These are phyloP conservation scores for Spisula subtruncata DNA, from an alignment of 2,888 invertebrate species.

Conservation along the genomic window DNA sequence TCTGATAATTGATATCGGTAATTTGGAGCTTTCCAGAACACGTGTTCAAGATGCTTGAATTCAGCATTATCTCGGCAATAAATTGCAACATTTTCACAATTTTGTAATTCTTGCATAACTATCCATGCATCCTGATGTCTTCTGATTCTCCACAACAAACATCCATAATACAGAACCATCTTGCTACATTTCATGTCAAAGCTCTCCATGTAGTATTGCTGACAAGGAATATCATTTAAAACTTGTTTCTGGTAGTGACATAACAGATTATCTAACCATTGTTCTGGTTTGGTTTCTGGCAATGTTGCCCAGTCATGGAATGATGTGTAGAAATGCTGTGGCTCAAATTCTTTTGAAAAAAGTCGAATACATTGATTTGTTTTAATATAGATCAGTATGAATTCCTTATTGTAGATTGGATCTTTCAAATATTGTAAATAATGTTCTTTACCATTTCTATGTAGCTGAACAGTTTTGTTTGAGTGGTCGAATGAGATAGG, in stretches of 20 bases:
- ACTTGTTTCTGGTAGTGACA: neutral
- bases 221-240: neutral
- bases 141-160: neutral
- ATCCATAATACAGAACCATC: neutral
- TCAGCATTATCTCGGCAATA: neutral
- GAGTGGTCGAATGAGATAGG: neutral
- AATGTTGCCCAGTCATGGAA: slow-evolving; percentile 19
- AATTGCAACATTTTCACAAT: neutral
- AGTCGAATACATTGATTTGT: neutral
- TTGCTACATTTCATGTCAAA: neutral
- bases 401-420: neutral
- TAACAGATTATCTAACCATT: neutral
- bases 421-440: slow-evolving; percentile 23
- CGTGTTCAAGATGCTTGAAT: neutral
- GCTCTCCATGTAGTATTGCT: neutral
- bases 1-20: neutral
- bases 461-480: neutral
- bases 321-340: neutral
- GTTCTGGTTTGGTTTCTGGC: neutral
- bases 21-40: neutral
- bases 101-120: neutral
- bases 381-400: slow-evolving; percentile 17
- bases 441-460: neutral
- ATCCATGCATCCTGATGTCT: neutral
- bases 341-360: slow-evolving; percentile 16